Evolutionary conservation across 2,113 vertebrate genomes (phyloP).

Genomic region (Chlamydotis undulata): DNA sequence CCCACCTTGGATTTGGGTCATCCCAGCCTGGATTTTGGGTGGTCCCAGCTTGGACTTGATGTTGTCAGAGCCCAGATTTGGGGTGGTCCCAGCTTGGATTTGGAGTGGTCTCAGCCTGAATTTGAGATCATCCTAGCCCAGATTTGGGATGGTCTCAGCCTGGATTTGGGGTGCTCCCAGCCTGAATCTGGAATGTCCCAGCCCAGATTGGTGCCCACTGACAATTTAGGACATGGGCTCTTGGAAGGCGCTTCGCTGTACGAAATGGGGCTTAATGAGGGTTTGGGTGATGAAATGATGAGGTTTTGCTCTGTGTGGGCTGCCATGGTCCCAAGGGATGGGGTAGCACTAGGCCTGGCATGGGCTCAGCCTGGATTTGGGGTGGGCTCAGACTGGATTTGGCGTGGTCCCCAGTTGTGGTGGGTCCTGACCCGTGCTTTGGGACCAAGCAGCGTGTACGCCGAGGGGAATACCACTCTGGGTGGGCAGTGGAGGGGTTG

Average conservation of each 20-base stretch:
- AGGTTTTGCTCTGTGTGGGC: background rate
- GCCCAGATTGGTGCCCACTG: no score
- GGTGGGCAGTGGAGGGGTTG: background rate
- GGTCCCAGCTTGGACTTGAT: background rate
- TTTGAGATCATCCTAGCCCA: no score
- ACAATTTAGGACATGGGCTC: background rate
- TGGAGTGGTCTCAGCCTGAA: background rate
- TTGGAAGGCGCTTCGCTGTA: background rate
- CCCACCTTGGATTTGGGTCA: background rate
- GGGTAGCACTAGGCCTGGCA: no score
- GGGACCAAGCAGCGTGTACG: background rate
- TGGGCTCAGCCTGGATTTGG: no score
- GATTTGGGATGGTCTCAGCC: background rate
- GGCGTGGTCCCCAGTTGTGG: background rate
- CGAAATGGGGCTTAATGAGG: background rate
- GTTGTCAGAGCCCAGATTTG: background rate
- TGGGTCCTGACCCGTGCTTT: background rate
- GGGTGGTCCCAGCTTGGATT: background rate
- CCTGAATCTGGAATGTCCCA: background rate
- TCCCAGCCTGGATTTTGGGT: background rate
- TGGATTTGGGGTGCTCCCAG: background rate
- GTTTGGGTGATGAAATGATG: background rate
- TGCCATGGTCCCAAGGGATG: rapidly evolving
- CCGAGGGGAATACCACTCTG: background rate
- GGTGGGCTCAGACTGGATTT: no score